Evolutionary conservation across 2,113 vertebrate genomes (phyloP), one percentile per base, ranked within the genome.

Genomic region (Phylloscopus trochilus): DNA sequence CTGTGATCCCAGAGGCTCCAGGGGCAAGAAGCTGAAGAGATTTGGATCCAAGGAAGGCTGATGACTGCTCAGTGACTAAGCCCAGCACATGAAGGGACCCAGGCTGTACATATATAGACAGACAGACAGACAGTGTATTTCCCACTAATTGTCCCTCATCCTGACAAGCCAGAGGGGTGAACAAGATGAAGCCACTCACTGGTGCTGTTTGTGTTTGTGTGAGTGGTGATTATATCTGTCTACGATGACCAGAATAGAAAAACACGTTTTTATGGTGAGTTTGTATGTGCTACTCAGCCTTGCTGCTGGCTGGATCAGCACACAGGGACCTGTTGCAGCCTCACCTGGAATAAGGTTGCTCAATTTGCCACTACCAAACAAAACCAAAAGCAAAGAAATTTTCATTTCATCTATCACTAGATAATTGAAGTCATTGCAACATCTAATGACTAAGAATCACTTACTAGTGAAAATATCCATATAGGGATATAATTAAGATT

Each of bases 121-220:
- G 23, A 46, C 1, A n/a, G 14, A 49, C 0, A 41, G 41, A 41
- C 13, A 41, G 0, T 31, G 2, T 31, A 31, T 79, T 83, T 83
- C 67, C n/a, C 8, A 24, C 2, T 44, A 60, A 23, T 8, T 10
- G 11, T 41, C 24, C 9, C 19, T 66, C 66, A 39, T 26, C 24
- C 35, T 56, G 7, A 24, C 43, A 58, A 68, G 10, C 22, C 35
- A 69, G 15, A 31, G 33, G 31, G 4, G 4, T 26, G 23, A 73
- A 35, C 4, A 41, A 17, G 11, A 51, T 51, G 9, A 69, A 19
- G 12, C 6, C 30, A 56, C 15, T 33, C n/a, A 10, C 8, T 33
- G 44, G 16, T 68, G 39, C 11, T 64, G 3, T 59, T 88, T 70
- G 15, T 72, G n/a, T 41, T 79, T 46, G 6, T 44, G 49, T 52